Evolutionary conservation across 2,113 vertebrate species (phyloP), one percentile per base, ranked within the genome.

Genomic region (Mobula birostris): DNA sequence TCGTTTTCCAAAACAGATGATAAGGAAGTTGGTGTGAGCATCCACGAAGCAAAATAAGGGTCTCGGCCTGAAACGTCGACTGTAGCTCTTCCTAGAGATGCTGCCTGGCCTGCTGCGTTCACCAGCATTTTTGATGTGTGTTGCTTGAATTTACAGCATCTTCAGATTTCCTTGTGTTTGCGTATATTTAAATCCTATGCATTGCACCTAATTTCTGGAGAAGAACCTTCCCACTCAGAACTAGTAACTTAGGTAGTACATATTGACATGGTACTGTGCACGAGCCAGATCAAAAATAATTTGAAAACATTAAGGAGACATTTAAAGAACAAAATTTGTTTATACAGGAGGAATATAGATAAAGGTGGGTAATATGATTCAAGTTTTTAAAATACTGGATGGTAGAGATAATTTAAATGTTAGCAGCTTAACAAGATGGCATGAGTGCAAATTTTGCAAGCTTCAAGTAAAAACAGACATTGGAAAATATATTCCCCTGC

Each of bases 381-480:
- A 93, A 56, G 27, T 12, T 36, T 91, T 36, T 40, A 56, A 48
- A 76, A 56, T 32, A 24, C 70, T 56, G 40, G 5, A 74, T 74
- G 70, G 19, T 36, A 72, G 17, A 40, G 7, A 56, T 93, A 93
- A 74, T 48, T 17, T 93, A 36, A n/a, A 70, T 74, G 7, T 93
- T 40, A 48, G 21, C 32, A 93, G 90, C 19, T 93, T 48, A 93
- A 74, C 90, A 24, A 56, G 12, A 48, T 11, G 40, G 11, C 91
- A 56, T 17, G 91, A 93, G 40, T 48, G 40, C 11, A 72, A 48
- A 93, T 56, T 24, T 72, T 92, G 68, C 90, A 72, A 48, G 66
- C 21, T 48, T 72, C 66, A 74, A 74, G 66, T 32, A 92, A 72
- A 36, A 74, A 17, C 90, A 92, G 90, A 92, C 36, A 92, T 92